Conservation (phyloP, 2,113 vertebrate genomes). For the human (Homo sapiens) region DNA sequence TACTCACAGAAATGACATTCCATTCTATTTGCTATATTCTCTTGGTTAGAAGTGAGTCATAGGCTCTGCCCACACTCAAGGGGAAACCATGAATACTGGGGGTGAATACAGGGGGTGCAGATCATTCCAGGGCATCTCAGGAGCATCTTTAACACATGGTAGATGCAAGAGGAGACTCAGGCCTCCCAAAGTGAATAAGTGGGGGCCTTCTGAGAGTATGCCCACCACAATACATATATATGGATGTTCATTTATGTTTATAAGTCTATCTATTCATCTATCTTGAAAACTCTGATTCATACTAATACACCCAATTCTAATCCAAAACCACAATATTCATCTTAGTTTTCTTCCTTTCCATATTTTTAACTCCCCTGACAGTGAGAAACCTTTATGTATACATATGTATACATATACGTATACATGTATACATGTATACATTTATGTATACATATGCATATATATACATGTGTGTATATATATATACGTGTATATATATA, state of each 20-base stretch:
- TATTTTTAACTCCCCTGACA: background rate
- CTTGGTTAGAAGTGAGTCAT: background rate
- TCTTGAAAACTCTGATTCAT: background rate
- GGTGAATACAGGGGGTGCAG: background rate
- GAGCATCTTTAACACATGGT: background rate
- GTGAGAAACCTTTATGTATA: background rate
- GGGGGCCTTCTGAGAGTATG: background rate
- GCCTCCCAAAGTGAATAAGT: background rate
- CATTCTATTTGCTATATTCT: background rate
- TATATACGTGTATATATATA: no score
- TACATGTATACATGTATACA: no score
- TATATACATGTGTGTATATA: no score
- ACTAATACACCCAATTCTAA: background rate
- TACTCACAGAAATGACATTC: background rate
- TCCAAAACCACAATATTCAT: background rate
- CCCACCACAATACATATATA: background rate
- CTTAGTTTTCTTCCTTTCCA: background rate
- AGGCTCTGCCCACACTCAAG: background rate
- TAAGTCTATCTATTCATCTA: background rate
- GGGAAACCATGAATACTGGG: background rate
- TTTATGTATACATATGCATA: no score
- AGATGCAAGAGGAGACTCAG: background rate
- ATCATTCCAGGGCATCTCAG: background rate
- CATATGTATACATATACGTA: no score
- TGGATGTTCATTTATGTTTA: background rate